Evolutionary conservation across 2,888 invertebrate genomes (phyloP), one percentile per base, ranked within the genome.

Genomic region (Geophilus truncorum): DNA sequence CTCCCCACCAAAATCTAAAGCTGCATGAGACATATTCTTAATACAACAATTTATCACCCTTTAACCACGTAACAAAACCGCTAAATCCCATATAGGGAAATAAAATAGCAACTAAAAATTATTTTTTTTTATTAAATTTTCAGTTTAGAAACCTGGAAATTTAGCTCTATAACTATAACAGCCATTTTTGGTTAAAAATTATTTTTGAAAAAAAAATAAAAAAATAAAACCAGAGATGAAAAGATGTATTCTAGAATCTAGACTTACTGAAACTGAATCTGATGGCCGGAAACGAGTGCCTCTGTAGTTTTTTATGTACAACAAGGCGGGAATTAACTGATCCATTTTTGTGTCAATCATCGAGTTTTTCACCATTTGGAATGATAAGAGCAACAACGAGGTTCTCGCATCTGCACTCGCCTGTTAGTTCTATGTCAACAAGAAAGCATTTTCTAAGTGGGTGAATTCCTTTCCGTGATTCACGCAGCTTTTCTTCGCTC

Each of bases 221-320:
- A 75, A 75, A 12, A 75, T 28, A 18, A 10, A 75, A 75, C 15
- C 7, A 40, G 15, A 40, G 7, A 76, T 2, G 34, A 34, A 28
- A n/a, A n/a, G n/a, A n/a, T 76, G n/a, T 28, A 76, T 28, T 28
- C 10, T 10, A 76, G n/a, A 25, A 25, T 18, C 28, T 32, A 25
- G 28, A 32, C 30, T 34, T 32, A 76, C 76, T 12, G 76, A 76
- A 28, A 76, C 30, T 23, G 34, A 25, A 76, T 76, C 76, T 76
- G 34, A 76, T 76, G 34, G 28, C 34, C 34, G 30, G 28, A 76
- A 76, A 25, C 30, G 76, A 30, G 76, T 76, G 18, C 78, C 57
- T 62, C 57, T 30, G 36, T 78, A 78, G 9, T 78, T 78, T 78
- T 78, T 78, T 32, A 78, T 78, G n/a, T 78, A 78, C 34, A 78